Evolutionary conservation across 1,140 invertebrate genomes (phyloP).

Genomic region (Scaptodrosophila lebanonensis): DNA sequence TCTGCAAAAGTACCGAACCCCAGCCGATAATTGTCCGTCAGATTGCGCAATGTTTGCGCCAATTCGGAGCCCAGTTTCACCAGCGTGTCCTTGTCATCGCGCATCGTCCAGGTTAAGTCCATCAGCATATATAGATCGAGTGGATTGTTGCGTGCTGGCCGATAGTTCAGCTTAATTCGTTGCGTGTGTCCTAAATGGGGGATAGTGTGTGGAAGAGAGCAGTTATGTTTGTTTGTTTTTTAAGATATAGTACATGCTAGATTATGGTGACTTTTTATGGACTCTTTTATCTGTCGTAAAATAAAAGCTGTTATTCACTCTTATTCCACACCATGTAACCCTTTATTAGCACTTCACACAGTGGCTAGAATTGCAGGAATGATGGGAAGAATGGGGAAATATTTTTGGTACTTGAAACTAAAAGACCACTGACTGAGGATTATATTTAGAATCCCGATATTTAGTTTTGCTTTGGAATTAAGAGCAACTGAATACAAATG

Average conservation of each 20-base stretch:
- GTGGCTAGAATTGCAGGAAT: too few relatives aligned
- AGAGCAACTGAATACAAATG: too few relatives aligned
- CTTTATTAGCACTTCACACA: conserved; percentile 16
- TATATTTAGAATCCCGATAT: too few relatives aligned
- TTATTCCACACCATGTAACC: background rate
- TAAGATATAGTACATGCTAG: too few relatives aligned
- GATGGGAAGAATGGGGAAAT: too few relatives aligned
- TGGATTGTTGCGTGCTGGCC: conserved; percentile 88
- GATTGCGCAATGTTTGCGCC: conserved; percentile 81
- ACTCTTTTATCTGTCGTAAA: conserved; percentile 42
- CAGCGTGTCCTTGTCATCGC: conserved; percentile 89
- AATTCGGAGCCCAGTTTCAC: conserved; percentile 85
- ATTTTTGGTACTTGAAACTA: too few relatives aligned
- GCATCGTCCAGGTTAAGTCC: conserved; percentile 94
- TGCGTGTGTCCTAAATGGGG: conserved; percentile 78
- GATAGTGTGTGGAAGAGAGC: background rate
- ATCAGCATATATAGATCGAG: conserved; percentile 95
- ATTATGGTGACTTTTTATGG: too few relatives aligned
- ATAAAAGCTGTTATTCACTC: conserved; percentile 62
- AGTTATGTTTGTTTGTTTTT: too few relatives aligned
- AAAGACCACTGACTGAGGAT: too few relatives aligned
- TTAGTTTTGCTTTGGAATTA: too few relatives aligned
- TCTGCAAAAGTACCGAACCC: conserved; percentile 92
- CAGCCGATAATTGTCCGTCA: conserved; percentile 89
- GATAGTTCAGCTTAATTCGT: conserved; percentile 79